Evolutionary conservation across 1,140 invertebrate species (phyloP).

Genomic region (Aphelinus atriplicis): DNA sequence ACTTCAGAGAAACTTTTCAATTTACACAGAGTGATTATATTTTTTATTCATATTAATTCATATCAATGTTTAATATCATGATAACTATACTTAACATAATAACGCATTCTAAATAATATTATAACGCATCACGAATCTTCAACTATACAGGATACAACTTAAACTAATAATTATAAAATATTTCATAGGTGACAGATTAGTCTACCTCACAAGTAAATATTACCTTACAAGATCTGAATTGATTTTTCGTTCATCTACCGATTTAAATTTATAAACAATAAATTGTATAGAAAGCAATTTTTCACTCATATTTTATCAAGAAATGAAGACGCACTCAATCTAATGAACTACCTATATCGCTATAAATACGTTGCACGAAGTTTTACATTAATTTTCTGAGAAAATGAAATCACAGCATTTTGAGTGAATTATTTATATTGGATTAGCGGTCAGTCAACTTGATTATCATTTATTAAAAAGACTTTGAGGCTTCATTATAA

Average conservation of each 20-base stretch:
- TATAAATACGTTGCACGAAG: not conserved
- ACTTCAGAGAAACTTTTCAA: no score
- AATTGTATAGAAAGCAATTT: no score
- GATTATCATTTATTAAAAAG: slow-evolving; percentile 16
- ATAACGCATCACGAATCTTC: slow-evolving; percentile 8
- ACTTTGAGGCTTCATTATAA: slow-evolving; percentile 2
- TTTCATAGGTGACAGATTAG: slow-evolving; percentile 37
- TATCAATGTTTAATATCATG: not conserved
- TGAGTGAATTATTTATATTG: not conserved
- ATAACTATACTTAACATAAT: not conserved
- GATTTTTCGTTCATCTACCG: no score
- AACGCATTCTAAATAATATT: not conserved
- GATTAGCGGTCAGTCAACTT: not conserved
- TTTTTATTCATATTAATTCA: not conserved
- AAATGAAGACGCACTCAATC: no score
- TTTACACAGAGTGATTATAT: no score
- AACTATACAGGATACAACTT: slow-evolving; percentile 31
- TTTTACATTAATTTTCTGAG: not conserved
- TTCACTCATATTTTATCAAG: no score
- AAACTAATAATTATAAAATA: slow-evolving; percentile 40
- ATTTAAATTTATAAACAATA: no score
- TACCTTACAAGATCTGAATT: no score
- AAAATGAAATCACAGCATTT: slow-evolving; percentile 14
- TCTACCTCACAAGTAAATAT: no score
- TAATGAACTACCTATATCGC: no score